A percentile compares a stretch with the other conserved stretches of the same genome.
These are phyloP conservation scores for Tiaroga cobitis DNA, from an alignment of 2,797 vertebrate genomes.

Conservation along the genomic window DNA sequence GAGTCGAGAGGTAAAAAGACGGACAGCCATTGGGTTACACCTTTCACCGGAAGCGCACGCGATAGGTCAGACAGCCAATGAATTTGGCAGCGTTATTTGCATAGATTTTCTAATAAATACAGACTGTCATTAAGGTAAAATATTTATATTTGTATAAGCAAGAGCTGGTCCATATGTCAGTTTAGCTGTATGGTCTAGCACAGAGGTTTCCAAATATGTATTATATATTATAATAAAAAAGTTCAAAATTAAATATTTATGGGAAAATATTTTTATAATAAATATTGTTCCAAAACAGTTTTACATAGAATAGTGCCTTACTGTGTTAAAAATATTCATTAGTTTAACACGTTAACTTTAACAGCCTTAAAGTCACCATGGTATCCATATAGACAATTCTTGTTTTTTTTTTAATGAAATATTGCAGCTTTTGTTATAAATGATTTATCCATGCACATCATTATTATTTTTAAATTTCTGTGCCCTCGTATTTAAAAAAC, in stretches of 20 bases:
- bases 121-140: not conserved
- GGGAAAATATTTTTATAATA: not conserved
- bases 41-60: slow-evolving; percentile 42
- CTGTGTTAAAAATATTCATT: not conserved
- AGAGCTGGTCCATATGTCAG: not conserved
- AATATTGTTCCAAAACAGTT: not conserved
- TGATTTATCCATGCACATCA: not conserved
- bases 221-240: not conserved
- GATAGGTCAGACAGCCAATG: slow-evolving; percentile 17
- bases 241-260: not conserved
- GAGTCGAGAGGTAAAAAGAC: slow-evolving; percentile 39
- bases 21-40: slow-evolving; percentile 39
- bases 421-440: not conserved
- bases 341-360: not conserved
- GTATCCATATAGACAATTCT: not conserved
- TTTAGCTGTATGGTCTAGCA: not conserved
- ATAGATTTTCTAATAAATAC: not conserved
- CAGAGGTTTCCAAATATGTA: not conserved
- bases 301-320: not conserved
- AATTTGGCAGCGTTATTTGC: not conserved
- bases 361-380: not conserved
- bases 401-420: not conserved
- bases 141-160: not conserved
- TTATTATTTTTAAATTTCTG: not conserved
- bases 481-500: not conserved